A percentile compares a stretch with the other conserved stretches of the same genome.
Conservation (phyloP, 2,888 invertebrate species). For the Ametastegia equiseti region DNA sequence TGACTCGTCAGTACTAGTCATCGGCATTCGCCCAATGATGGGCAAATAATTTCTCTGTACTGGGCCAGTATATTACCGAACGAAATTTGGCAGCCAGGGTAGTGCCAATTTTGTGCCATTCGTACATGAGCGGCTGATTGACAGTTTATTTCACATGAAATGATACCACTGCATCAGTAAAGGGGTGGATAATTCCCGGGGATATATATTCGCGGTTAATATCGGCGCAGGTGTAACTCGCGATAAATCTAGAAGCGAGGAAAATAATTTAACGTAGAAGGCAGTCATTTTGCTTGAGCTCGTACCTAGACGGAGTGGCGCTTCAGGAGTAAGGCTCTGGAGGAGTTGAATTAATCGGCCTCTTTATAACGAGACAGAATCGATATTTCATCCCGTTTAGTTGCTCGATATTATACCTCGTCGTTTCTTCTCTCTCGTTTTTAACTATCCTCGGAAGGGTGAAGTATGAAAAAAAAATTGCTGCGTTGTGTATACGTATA, state of each 20-base stretch:
- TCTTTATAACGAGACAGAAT: slow-evolving; percentile 43
- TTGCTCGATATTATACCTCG: slow-evolving; percentile 11
- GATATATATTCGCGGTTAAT: not conserved
- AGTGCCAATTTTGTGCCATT: no score
- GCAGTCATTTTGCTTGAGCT: slow-evolving; percentile 15
- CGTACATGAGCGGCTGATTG: no score
- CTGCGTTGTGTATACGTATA: slow-evolving; percentile 37
- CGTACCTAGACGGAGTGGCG: slow-evolving; percentile 33
- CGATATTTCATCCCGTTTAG: slow-evolving; percentile 33
- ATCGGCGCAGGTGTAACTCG: slow-evolving; percentile 22
- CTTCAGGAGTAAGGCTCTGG: not conserved
- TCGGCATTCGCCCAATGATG: no score
- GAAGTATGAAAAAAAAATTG: slow-evolving; percentile 1
- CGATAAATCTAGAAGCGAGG: slow-evolving; percentile 20
- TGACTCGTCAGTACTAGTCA: no score
- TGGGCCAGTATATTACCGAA: no score
- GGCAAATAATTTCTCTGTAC: no score
- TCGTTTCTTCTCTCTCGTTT: slow-evolving; percentile 27
- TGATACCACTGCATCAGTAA: not conserved
- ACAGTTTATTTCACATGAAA: not conserved
- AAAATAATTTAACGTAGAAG: slow-evolving; percentile 12
- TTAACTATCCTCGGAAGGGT: slow-evolving; percentile 9
- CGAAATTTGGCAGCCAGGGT: no score
- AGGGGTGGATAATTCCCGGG: not conserved
- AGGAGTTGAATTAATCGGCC: slow-evolving; percentile 38